Evolutionary conservation across 2,888 invertebrate species (phyloP), one percentile per base, ranked within the genome.

Genomic region (Napeogenes sylphis): DNA sequence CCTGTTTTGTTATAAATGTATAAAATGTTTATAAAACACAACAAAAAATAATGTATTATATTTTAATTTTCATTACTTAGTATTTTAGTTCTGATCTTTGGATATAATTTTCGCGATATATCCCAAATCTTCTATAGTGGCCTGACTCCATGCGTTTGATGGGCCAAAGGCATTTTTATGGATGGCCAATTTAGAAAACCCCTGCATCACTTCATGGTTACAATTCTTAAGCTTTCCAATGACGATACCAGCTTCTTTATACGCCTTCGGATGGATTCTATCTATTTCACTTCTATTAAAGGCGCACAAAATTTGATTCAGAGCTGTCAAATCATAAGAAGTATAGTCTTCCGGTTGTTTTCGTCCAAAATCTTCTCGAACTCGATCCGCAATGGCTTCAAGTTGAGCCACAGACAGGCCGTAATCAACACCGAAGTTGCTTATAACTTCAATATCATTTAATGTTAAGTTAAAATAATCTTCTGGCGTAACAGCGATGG

Each of bases 341-440:
- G 92, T 92, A 69, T 91, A 92, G 64, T 92, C 92, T 64, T 91
- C 86, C 0, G 92, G 91, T 38, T 81, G 80, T 75, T 93, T 93
- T 0, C 80, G 83, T 1, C 88, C 83, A 76, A 92, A 93, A 65
- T 92, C 91, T 55, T 82, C 76, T 4, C 87, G 84, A 2, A 93
- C 85, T n/a, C 90, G 83, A 38, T 85, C 79, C 2, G 91, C 92
- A 12, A 93, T 83, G 0, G 91, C 83, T 10, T 75, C 64, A 13
- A 92, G 78, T 77, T 91, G 91, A 0, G 79, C 80, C 2, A 73
- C 66, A 45, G 76, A 80, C 51, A 92, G 77, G 54, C 85, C 80
- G 67, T 90, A 91, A 70, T 90, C 85, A 0, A 85, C 71, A 4
- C 93, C 93, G 73, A 93, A 92, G 55, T 92, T 91, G 65, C 87